phyloP scores from a whole-genome alignment of 2,888 invertebrate species.

The Adelognathus sp. region DNA sequence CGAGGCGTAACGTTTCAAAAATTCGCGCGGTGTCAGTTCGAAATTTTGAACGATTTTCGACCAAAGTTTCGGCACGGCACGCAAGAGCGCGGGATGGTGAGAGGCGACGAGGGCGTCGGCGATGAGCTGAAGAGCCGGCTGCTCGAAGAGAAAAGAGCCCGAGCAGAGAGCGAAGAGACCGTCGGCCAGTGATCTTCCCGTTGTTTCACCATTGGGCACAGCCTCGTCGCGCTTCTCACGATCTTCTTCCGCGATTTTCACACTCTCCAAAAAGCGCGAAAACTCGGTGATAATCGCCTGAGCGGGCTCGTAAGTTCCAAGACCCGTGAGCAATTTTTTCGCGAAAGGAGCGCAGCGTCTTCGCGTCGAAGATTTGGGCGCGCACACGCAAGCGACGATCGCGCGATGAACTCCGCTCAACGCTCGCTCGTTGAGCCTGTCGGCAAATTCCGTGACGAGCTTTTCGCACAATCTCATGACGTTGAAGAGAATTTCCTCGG shows the following conservation, averaged over 20 bases:
- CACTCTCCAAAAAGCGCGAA: slow-evolving; percentile 85
- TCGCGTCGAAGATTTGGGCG: slow-evolving; percentile 85
- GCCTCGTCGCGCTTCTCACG: slow-evolving; percentile 79
- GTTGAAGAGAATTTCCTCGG: slow-evolving; percentile 87
- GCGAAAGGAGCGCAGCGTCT: slow-evolving; percentile 85
- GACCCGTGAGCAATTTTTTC: slow-evolving; percentile 84
- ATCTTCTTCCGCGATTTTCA: slow-evolving; percentile 82
- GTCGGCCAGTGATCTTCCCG: slow-evolving; percentile 83
- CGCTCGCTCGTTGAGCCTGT: slow-evolving; percentile 86
- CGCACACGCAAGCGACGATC: slow-evolving; percentile 87
- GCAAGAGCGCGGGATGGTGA: slow-evolving; percentile 88
- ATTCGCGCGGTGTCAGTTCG: slow-evolving; percentile 83
- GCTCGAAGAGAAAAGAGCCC: slow-evolving; percentile 79
- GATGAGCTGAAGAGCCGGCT: slow-evolving; percentile 82
- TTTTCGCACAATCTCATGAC: slow-evolving; percentile 89
- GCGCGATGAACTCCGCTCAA: slow-evolving; percentile 87
- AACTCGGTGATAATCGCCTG: slow-evolving; percentile 86
- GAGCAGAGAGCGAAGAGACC: slow-evolving; percentile 83
- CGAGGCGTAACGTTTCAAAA: slow-evolving; percentile 84
- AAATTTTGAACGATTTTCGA: slow-evolving; percentile 84
- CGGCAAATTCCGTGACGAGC: slow-evolving; percentile 87
- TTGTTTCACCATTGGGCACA: slow-evolving; percentile 80
- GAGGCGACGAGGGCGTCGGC: slow-evolving; percentile 88
- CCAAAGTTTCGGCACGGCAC: slow-evolving; percentile 87
- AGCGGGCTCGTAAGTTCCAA: slow-evolving; percentile 85